These are phyloP conservation scores for Euproctis similis DNA, from an alignment of 2,888 invertebrate genomes.

Conservation along the genomic window DNA sequence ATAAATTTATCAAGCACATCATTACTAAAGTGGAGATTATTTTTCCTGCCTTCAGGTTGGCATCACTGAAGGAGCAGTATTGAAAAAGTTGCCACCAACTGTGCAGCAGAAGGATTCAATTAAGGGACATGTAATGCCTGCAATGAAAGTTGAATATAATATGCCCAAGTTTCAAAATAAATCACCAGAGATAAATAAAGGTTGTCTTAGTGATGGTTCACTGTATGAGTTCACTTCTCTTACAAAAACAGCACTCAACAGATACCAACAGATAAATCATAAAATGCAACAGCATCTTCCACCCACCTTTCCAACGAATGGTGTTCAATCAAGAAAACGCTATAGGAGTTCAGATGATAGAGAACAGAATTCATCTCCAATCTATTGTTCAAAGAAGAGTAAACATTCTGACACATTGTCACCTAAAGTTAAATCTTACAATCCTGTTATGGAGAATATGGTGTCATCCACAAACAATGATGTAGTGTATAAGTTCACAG, in stretches of 20 bases:
- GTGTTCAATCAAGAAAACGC: slow-evolving; percentile 40
- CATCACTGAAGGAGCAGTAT: slow-evolving; percentile 73
- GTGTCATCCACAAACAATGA: slow-evolving; percentile 64
- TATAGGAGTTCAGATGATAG: slow-evolving; percentile 47
- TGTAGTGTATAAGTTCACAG: slow-evolving; percentile 50
- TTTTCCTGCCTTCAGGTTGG: slow-evolving; percentile 77
- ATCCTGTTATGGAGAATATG: slow-evolving; percentile 66
- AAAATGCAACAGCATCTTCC: slow-evolving; percentile 33
- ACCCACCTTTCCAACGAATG: slow-evolving; percentile 35
- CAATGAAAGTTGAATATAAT: slow-evolving; percentile 43
- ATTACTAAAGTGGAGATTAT: slow-evolving; percentile 75
- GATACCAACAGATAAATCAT: slow-evolving; percentile 39
- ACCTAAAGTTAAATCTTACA: slow-evolving; percentile 32
- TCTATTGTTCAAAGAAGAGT: slow-evolving; percentile 48
- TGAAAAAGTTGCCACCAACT: slow-evolving; percentile 67
- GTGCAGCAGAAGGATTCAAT: slow-evolving; percentile 58
- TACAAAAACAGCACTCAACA: slow-evolving; percentile 39
- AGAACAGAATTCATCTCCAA: slow-evolving; percentile 50
- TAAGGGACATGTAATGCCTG: slow-evolving; percentile 45
- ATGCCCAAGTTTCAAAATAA: slow-evolving; percentile 31
- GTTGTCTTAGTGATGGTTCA: slow-evolving; percentile 64
- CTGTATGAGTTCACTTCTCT: slow-evolving; percentile 48
- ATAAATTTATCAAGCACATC: slow-evolving; percentile 65
- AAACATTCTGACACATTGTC: slow-evolving; percentile 36
- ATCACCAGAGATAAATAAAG: slow-evolving; percentile 37